Base-by-base conservation (phyloP, 2,888 invertebrate genomes). In the Drepana falcataria region DNA sequence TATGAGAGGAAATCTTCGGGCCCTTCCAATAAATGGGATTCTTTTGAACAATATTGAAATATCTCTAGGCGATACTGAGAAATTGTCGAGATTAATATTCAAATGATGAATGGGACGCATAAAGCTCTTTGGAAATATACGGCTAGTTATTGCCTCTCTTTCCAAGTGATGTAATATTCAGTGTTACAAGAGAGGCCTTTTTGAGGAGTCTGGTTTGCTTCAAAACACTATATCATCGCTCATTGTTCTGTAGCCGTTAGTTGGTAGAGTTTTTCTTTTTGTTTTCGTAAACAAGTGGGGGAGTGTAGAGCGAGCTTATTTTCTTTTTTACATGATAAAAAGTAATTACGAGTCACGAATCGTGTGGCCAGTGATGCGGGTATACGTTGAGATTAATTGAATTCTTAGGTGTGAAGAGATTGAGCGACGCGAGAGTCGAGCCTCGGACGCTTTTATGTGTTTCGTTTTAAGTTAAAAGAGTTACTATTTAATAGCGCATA, bases 261-360 rank as follows among this genome's bases (percentile, higher is more conserved):
- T 71, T 63, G 61, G 64, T 72, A 73, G 56, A 60, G 58, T 63
- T 61, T 61, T 73, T 64, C 65, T 73, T 80, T 74, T 83, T 78
- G 68, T 68, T 78, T 73, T 69, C 63, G 66, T 76, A 73, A 76
- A 78, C 71, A 69, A 71, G 73, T 58, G 59, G 59, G 64, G 64
- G 66, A 69, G 73, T 74, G 67, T 65, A 65, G 68, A 70, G 68
- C 66, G 65, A 68, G 64, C 67, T 66, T 64, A 63, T 70, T 41
- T 51, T 49, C 69, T 67, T 77, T 77, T 81, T 83, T 73, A 81
- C 70, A 59, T 67, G 66, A 81, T 66, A 83, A 86, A 86, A 87
- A 84, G 82, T 84, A 84, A 87, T 87, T 84, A 86, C 85, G 49
- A 83, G 86, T 86, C 89, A 88, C 87, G 88, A 87, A 78, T 79